Percentiles rank a stretch among this genome's conserved stretches.
Conservation (phyloP, 2,113 vertebrate genomes). For the Picathartes gymnocephalus region DNA sequence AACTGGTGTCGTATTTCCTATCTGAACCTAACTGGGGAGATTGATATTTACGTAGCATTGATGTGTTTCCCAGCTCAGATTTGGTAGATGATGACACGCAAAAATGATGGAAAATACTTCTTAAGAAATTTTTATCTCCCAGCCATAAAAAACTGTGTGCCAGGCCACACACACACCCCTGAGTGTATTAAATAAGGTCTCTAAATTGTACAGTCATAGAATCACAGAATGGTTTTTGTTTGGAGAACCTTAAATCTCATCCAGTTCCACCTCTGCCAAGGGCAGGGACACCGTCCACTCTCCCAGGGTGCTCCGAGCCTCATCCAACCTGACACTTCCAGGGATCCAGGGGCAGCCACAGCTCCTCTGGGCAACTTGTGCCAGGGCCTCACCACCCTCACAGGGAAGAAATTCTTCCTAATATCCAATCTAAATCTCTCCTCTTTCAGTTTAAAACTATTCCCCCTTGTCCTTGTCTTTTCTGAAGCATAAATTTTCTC, state of each 20-base stretch:
- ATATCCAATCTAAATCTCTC: background rate
- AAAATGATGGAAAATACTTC: background rate
- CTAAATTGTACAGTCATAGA: background rate
- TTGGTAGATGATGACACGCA: background rate
- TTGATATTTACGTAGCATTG: accelerated
- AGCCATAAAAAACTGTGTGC: background rate
- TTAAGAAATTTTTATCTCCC: background rate
- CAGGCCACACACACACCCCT: background rate
- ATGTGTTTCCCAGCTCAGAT: background rate
- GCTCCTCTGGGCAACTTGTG: background rate
- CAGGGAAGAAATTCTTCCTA: background rate
- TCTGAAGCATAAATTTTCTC: background rate
- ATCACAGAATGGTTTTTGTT: background rate
- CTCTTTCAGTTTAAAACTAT: background rate
- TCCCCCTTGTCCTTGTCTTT: background rate
- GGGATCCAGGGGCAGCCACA: background rate
- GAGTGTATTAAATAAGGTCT: background rate
- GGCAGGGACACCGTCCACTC: background rate
- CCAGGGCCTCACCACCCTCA: background rate
- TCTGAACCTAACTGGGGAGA: background rate
- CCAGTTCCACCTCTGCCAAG: background rate
- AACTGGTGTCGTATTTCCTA: background rate
- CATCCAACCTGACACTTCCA: accelerated
- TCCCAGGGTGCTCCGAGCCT: background rate
- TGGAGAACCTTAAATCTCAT: background rate